Evolutionary conservation across 2,113 vertebrate species (phyloP).

Genomic region (Psittacus erithacus): DNA sequence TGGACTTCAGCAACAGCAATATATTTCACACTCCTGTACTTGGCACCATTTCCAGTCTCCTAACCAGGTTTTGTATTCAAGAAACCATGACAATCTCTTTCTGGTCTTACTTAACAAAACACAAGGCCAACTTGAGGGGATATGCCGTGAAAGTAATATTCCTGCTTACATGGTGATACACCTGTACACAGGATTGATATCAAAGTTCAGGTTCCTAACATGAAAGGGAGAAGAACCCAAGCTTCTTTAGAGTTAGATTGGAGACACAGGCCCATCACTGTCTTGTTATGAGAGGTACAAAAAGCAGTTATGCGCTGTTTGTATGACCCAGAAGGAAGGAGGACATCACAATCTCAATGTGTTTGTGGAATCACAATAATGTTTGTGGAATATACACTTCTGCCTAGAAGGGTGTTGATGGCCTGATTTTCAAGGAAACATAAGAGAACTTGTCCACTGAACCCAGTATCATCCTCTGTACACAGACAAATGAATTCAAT

Average conservation of each 20-base stretch:
- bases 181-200: neutral
- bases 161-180: neutral
- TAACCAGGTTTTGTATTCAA: neutral
- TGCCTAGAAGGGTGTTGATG: neutral
- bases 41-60: neutral
- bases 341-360: neutral
- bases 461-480: neutral
- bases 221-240: neutral
- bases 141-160: neutral
- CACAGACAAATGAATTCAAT: neutral
- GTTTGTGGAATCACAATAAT: neutral
- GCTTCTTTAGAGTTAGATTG: neutral
- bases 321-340: neutral
- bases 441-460: neutral
- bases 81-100: accelerated
- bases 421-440: neutral
- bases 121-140: neutral
- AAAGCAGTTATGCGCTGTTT: neutral
- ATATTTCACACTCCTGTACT: neutral
- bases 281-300: neutral
- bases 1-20: neutral
- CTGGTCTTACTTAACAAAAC: neutral
- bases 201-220: neutral
- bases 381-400: neutral
- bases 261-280: neutral